These are phyloP conservation scores for Tetragonula carbonaria DNA, from an alignment of 2,888 invertebrate genomes.

Conservation along the genomic window DNA sequence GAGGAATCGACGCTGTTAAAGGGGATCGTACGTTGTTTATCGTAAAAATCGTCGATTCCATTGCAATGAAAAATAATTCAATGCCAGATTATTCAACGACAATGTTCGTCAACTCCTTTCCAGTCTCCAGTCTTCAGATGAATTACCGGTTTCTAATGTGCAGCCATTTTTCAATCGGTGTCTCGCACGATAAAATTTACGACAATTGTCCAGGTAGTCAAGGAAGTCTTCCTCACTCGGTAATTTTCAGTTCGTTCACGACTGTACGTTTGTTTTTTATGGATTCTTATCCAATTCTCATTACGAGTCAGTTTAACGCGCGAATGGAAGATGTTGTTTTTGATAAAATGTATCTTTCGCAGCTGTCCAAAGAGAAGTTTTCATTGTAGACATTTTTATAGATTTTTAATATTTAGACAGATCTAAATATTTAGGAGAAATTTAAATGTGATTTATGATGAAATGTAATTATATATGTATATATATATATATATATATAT, in stretches of 20 bases:
- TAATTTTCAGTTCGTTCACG: not conserved
- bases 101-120: conserved; percentile 8
- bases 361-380: not conserved
- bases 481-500: too few relatives aligned
- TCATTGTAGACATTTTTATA: not conserved
- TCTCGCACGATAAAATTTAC: not conserved
- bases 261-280: not conserved
- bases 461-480: too few relatives aligned
- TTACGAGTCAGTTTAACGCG: not conserved
- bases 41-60: too few relatives aligned
- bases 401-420: too few relatives aligned
- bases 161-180: not conserved
- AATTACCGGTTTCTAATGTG: not conserved
- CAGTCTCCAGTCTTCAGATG: too few relatives aligned
- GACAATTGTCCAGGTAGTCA: not conserved
- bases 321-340: not conserved
- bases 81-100: conserved; percentile 3
- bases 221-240: too few relatives aligned
- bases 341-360: not conserved
- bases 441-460: too few relatives aligned
- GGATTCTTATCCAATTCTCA: not conserved
- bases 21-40: not conserved
- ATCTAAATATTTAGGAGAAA: too few relatives aligned
- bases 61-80: not conserved
- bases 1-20: not conserved